Evolutionary conservation across 2,113 vertebrate species (phyloP), one percentile per base, ranked within the genome.

Genomic region (Garra rufa): DNA sequence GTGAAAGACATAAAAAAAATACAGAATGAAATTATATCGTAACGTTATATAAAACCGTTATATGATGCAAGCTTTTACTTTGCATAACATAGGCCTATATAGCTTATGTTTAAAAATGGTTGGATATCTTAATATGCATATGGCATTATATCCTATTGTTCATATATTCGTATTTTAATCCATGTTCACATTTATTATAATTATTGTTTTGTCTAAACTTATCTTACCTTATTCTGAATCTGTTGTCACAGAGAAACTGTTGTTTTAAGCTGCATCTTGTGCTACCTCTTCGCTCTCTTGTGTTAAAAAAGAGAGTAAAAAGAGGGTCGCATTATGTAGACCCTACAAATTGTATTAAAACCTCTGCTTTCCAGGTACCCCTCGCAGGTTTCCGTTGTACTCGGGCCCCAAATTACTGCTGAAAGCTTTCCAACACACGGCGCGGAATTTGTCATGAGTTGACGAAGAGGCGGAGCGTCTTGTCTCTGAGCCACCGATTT

Each of bases 391-490:
- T 95, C 93, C 93, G 94, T 95, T 93, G 93, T 93, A 93, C 95
- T 94, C 94, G 94, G 94, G 93, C 93, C 96, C 96, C 95, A 96
- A 59, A 97, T 98, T 97, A 97, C 95, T 92, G 93, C 94, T 95
- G 95, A 95, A 97, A 97, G 19, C 95, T 91, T 94, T 93, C 93
- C 88, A 93, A 94, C 94, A 94, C 95, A 96, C 96, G 93, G 96
- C 95, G 92, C 95, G 95, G 96, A 97, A 97, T 97, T 96, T 95
- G 96, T 96, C 96, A 96, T 95, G 93, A 94, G 19, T 96, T 94
- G 93, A 94, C 92, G 88, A 85, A 96, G 96, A 97, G 97, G 96
- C 95, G 96, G 96, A 94, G 96, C 95, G 87, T 95, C 93, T 87
- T 92, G 92, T 86, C 78, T 90, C 93, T 92, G 89, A 95, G 93